Evolutionary conservation across 2,113 vertebrate genomes (phyloP).

Genomic region (Entomyzon cyanotis): DNA sequence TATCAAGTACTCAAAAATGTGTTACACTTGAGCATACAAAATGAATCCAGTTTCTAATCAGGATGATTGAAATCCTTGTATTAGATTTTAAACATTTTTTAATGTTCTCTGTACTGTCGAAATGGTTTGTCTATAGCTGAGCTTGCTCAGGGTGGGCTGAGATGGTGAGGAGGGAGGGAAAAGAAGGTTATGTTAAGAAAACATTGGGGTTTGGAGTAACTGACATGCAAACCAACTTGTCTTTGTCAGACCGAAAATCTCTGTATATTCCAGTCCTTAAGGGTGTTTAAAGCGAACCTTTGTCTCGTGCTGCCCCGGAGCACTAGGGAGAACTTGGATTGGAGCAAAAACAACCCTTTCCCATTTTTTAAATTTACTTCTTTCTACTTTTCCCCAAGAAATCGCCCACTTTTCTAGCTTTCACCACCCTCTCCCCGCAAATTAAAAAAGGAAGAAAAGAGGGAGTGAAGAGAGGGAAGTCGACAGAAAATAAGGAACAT

Average conservation of each 20-base stretch:
- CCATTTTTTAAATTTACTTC: neutral
- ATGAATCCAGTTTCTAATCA: slow-evolving; percentile 67
- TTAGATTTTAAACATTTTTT: slow-evolving; percentile 34
- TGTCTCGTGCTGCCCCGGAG: slow-evolving; percentile 3
- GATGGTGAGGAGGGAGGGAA: slow-evolving; percentile 29
- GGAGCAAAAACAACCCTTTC: neutral
- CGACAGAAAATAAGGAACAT: slow-evolving; percentile 49
- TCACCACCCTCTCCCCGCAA: slow-evolving; percentile 21
- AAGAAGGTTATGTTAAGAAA: slow-evolving; percentile 62
- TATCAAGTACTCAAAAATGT: slow-evolving; percentile 69
- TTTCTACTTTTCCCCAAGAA: slow-evolving; percentile 7
- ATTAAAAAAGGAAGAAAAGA: slow-evolving; percentile 52
- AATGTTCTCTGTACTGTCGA: slow-evolving; percentile 46
- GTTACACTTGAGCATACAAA: slow-evolving; percentile 68
- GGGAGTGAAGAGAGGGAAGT: slow-evolving; percentile 50
- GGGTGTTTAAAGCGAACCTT: neutral
- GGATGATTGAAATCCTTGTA: slow-evolving; percentile 58
- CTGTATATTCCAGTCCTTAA: slow-evolving; percentile 28
- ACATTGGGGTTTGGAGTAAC: slow-evolving; percentile 25
- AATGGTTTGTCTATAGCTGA: slow-evolving; percentile 47
- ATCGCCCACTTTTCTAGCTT: slow-evolving; percentile 13
- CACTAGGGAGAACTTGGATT: neutral
- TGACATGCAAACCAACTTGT: slow-evolving; percentile 57
- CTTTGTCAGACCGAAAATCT: slow-evolving; percentile 31
- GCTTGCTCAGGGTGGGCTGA: slow-evolving; percentile 45